phyloP scores from a whole-genome alignment of 2,888 invertebrate species.

The Phaedon cochleariae region DNA sequence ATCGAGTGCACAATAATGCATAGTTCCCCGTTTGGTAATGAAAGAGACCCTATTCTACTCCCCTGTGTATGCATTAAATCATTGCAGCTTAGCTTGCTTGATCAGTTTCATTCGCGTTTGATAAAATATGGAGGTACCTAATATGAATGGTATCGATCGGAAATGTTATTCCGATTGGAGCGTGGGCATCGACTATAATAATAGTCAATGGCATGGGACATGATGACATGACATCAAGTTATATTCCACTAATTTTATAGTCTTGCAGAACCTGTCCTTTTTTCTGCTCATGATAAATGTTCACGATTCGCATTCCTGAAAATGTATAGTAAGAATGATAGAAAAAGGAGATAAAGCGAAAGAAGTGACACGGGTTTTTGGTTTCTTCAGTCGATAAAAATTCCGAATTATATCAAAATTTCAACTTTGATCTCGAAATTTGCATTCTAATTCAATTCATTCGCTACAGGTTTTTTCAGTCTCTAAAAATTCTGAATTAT shows the following conservation, averaged over 20 bases:
- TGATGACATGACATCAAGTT: conserved; percentile 25
- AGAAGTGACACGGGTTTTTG: too few species aligned
- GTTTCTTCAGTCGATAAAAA: too few species aligned
- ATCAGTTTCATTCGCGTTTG: conserved; percentile 4
- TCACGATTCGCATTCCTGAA: not conserved
- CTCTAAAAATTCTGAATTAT: too few species aligned
- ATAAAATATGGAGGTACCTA: conserved; percentile 9
- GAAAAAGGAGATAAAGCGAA: too few species aligned
- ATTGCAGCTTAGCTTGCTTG: not conserved
- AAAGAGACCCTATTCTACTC: too few species aligned
- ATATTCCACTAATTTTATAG: conserved; percentile 25
- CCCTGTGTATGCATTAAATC: not conserved
- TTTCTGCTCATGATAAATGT: not conserved
- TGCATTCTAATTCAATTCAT: too few species aligned
- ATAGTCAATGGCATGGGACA: conserved; percentile 14
- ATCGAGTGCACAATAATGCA: too few species aligned
- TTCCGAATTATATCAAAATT: too few species aligned
- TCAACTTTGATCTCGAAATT: too few species aligned
- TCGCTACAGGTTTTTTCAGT: too few species aligned
- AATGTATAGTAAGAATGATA: too few species aligned
- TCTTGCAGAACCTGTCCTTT: conserved; percentile 8
- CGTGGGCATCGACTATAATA: not conserved
- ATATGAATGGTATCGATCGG: conserved; percentile 19
- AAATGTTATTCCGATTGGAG: conserved; percentile 12
- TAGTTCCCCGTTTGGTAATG: too few species aligned